Evolutionary conservation across 2,797 vertebrate species (phyloP).

Genomic region (Trematocara caparti): DNA sequence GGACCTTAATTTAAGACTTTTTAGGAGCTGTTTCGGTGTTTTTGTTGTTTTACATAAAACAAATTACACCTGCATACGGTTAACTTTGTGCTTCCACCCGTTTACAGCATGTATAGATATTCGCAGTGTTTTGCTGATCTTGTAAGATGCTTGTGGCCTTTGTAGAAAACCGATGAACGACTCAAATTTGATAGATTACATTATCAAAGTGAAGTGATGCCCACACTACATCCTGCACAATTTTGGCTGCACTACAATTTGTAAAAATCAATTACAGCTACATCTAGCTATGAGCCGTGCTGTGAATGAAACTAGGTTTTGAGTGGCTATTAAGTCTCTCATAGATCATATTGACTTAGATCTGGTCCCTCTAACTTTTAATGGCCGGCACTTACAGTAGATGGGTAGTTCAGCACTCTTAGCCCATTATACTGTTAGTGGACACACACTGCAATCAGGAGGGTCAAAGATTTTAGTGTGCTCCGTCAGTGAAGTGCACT

Average conservation of each 20-base stretch:
- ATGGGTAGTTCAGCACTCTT: slow-evolving; percentile 73
- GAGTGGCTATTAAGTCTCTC: slow-evolving; percentile 68
- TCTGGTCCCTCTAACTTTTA: slow-evolving; percentile 74
- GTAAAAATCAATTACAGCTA: slow-evolving; percentile 61
- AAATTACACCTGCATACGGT: slow-evolving; percentile 5
- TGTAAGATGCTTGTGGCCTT: slow-evolving; percentile 15
- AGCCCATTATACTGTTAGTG: slow-evolving; percentile 72
- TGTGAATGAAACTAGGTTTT: slow-evolving; percentile 59
- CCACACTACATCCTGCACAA: slow-evolving; percentile 13
- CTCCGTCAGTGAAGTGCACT: slow-evolving; percentile 73
- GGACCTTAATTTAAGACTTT: no score
- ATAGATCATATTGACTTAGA: slow-evolving; percentile 69
- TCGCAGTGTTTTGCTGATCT: slow-evolving; percentile 39
- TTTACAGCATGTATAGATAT: not conserved
- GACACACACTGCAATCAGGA: slow-evolving; percentile 69
- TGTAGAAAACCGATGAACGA: slow-evolving; percentile 10
- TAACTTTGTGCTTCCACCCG: not conserved
- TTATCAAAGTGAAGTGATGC: slow-evolving; percentile 19
- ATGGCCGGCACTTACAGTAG: slow-evolving; percentile 65
- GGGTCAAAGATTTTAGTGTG: slow-evolving; percentile 76
- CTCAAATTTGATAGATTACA: slow-evolving; percentile 39
- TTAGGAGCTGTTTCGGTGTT: slow-evolving; percentile 1
- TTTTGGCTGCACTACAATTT: slow-evolving; percentile 23
- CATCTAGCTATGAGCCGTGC: slow-evolving; percentile 24
- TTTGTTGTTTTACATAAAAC: slow-evolving; percentile 28